A percentile compares a stretch with the other conserved stretches of the same genome.
phyloP scores from a whole-genome alignment of 2,113 vertebrate genomes.

The Myiozetetes cayanensis region DNA sequence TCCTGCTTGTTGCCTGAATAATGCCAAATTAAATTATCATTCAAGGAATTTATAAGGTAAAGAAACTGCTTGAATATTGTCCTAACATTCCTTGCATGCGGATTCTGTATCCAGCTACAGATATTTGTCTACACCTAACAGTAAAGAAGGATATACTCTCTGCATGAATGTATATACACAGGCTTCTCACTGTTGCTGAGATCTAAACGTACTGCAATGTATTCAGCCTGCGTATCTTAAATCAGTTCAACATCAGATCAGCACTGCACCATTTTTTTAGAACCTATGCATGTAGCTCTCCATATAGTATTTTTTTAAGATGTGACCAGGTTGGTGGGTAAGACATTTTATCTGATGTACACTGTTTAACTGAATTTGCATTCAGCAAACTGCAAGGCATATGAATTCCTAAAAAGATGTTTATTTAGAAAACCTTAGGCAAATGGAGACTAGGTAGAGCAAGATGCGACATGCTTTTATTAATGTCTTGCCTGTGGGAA shows the following conservation, averaged over 20 bases:
- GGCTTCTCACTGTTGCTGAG: not conserved
- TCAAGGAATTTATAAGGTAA: not conserved
- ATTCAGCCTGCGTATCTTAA: not conserved
- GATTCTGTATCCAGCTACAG: not conserved
- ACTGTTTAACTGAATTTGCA: conserved; percentile 17
- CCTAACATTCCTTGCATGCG: not conserved
- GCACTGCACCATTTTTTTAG: not conserved
- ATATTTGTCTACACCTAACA: not conserved
- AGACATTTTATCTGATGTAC: not conserved
- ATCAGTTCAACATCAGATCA: conserved; percentile 14
- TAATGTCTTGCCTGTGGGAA: not conserved
- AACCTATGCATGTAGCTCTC: not conserved
- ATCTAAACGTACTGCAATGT: not conserved
- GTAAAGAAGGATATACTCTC: not conserved
- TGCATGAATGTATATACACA: not conserved
- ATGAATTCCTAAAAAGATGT: not conserved
- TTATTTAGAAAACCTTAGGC: not conserved
- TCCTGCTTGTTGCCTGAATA: not conserved
- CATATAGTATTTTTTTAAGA: conserved; percentile 9
- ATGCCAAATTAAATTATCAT: not conserved
- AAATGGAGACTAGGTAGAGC: not conserved
- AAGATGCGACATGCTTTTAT: not conserved
- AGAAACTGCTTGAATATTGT: not conserved
- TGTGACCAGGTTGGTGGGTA: not conserved
- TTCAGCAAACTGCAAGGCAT: not conserved